Base-by-base conservation (phyloP, 2,797 vertebrate genomes). In the Mycteria americana region DNA sequence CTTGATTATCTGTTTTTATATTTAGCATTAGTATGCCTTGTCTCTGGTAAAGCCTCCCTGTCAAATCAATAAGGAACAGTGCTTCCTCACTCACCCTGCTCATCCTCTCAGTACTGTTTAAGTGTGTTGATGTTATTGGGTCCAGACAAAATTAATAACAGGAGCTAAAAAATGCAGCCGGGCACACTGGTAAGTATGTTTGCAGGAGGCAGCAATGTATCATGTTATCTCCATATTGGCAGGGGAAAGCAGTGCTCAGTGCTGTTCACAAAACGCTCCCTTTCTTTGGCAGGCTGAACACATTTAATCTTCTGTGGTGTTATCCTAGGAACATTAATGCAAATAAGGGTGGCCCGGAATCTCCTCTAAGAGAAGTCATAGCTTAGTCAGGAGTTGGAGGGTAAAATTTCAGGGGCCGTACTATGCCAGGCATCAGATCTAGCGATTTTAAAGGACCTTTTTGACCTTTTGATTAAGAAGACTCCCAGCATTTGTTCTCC, bases 391-490 rank as follows among this genome's bases (percentile, higher is more conserved):
- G 79, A 78, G 75, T 16, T 53, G 17, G 73, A 89, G 59, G 69
- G 51, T 90, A 85, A 86, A 74, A 82, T 95, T 94, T 86, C 54
- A 59, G 78, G 30, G 67, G 17, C 51, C 3, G 3, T 14, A 39
- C 37, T 48, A 22, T 4, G 23, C 48, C 28, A 2, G 21, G 79
- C 53, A 72, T 79, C 46, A 82, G 54, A 79, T 60, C 73, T 41
- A 76, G 56, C 4, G 6, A 67, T 88, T 92, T 92, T 35, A 74
- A 88, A 79, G n/a, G 80, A 89, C 80, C 56, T 91, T 95, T 94
- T 59, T 48, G 75, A 95, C 91, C 82, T 91, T 93, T 94, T 85
- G 90, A 91, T 91, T 95, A 88, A 84, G 84, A 90, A 72, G 70
- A 92, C 51, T 88, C 43, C 41, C 62, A 81, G 51, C 35, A 67